phyloP scores from a whole-genome alignment of 2,113 vertebrate species.

The Formicarius rufipectus region DNA sequence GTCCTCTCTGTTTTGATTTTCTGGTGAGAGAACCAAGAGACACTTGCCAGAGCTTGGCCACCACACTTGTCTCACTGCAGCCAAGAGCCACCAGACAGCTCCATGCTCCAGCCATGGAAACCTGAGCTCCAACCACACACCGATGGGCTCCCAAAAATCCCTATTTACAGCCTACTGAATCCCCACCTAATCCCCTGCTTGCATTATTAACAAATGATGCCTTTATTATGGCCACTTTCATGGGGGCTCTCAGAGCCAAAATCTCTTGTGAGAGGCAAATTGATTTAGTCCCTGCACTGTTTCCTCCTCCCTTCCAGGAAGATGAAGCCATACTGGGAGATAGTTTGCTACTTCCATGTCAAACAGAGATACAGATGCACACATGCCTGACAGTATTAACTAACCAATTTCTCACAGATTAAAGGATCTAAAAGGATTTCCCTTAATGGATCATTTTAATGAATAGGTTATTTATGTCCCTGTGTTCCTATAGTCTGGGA shows the following conservation, averaged over 20 bases:
- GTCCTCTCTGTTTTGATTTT: neutral
- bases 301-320: slow-evolving; percentile 43
- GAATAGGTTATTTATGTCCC: slow-evolving; percentile 16
- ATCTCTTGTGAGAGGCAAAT: neutral
- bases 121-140: neutral
- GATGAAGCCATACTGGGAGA: slow-evolving; percentile 4
- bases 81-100: neutral
- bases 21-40: neutral
- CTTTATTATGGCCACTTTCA: neutral
- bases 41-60: neutral
- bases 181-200: neutral
- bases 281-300: neutral
- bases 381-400: slow-evolving; percentile 7
- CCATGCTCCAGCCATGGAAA: neutral
- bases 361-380: neutral
- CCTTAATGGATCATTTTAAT: slow-evolving; percentile 1
- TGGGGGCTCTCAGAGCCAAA: neutral
- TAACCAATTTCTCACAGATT: slow-evolving; percentile 30
- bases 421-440: slow-evolving; percentile 36
- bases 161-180: neutral
- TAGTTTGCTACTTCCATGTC: neutral
- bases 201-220: neutral
- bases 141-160: neutral
- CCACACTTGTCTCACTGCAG: neutral
- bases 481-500: neutral